phyloP scores from a whole-genome alignment of 2,113 vertebrate species.

The Gadus chalcogrammus region DNA sequence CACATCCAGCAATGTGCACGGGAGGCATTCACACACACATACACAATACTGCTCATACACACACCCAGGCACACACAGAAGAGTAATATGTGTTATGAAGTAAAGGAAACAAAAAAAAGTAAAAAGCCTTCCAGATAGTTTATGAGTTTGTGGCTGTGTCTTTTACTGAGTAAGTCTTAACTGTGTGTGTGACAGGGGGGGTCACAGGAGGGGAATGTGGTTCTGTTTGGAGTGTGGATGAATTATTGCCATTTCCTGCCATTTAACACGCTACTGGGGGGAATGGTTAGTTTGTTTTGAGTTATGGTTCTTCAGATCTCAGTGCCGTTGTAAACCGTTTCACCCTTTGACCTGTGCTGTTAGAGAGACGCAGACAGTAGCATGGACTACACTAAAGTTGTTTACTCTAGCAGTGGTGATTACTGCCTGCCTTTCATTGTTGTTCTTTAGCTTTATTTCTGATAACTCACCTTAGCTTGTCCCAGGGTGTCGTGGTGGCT shows the following conservation, averaged over 20 bases:
- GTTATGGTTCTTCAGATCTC: slow-evolving; percentile 48
- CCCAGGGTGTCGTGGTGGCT: slow-evolving; percentile 20
- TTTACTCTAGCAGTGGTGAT: slow-evolving; percentile 50
- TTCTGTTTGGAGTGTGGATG: slow-evolving; percentile 61
- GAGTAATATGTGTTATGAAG: too few relatives aligned
- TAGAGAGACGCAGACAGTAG: slow-evolving; percentile 21
- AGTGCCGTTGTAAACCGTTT: slow-evolving; percentile 49
- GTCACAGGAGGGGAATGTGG: slow-evolving; percentile 53
- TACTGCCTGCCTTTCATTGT: slow-evolving; percentile 17
- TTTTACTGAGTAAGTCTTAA: too few relatives aligned
- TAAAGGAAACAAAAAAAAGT: too few relatives aligned
- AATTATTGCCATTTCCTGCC: slow-evolving; percentile 72
- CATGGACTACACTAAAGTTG: slow-evolving; percentile 35
- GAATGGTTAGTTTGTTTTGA: slow-evolving; percentile 40
- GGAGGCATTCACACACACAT: neutral
- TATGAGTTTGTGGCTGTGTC: neutral
- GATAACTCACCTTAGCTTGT: slow-evolving; percentile 13
- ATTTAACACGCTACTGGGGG: slow-evolving; percentile 43
- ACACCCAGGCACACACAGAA: too few relatives aligned
- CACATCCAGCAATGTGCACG: neutral
- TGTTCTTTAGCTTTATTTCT: neutral
- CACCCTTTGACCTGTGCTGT: slow-evolving; percentile 39
- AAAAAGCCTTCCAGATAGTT: neutral
- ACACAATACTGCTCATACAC: too few relatives aligned
- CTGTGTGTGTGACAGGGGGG: slow-evolving; percentile 1